Conservation (phyloP, 2,888 invertebrate species). For the Drosophila lutescens region DNA sequence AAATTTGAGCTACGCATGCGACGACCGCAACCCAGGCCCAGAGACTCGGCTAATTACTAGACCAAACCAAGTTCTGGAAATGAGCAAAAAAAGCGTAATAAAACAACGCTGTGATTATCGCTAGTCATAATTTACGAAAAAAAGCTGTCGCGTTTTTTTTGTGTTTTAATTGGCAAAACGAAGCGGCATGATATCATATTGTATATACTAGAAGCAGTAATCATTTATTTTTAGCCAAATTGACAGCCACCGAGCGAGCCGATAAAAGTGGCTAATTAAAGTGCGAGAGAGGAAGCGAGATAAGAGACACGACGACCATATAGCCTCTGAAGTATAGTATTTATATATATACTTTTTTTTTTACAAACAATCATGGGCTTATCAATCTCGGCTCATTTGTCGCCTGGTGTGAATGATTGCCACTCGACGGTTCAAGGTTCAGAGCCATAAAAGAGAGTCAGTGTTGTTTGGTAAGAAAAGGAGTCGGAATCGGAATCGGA, state of each 20-base stretch:
- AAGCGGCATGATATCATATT: slow-evolving; percentile 74
- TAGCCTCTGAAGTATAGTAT: neutral
- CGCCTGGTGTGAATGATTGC: slow-evolving; percentile 43
- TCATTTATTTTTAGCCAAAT: slow-evolving; percentile 78
- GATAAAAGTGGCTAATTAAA: slow-evolving; percentile 68
- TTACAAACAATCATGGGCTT: slow-evolving; percentile 19
- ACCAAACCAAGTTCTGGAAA: slow-evolving; percentile 60
- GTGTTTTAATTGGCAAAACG: slow-evolving; percentile 76
- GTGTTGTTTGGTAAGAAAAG: slow-evolving; percentile 6
- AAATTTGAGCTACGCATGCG: slow-evolving; percentile 78
- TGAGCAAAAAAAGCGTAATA: slow-evolving; percentile 17
- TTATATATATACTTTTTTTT: slow-evolving; percentile 1
- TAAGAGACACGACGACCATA: slow-evolving; percentile 16
- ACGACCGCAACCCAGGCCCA: slow-evolving; percentile 41
- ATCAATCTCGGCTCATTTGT: slow-evolving; percentile 34
- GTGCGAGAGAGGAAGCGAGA: slow-evolving; percentile 1
- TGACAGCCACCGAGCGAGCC: slow-evolving; percentile 56
- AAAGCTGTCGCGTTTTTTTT: slow-evolving; percentile 45
- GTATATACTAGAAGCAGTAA: slow-evolving; percentile 68
- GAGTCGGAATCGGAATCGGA: slow-evolving; percentile 1
- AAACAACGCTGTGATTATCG: slow-evolving; percentile 61
- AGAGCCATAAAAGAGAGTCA: slow-evolving; percentile 16
- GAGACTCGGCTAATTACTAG: slow-evolving; percentile 70
- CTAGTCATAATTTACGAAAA: slow-evolving; percentile 69
- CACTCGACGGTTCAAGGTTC: slow-evolving; percentile 49